Evolutionary conservation across 2,113 vertebrate genomes (phyloP).

Genomic region (Eulacestoma nigropectus): DNA sequence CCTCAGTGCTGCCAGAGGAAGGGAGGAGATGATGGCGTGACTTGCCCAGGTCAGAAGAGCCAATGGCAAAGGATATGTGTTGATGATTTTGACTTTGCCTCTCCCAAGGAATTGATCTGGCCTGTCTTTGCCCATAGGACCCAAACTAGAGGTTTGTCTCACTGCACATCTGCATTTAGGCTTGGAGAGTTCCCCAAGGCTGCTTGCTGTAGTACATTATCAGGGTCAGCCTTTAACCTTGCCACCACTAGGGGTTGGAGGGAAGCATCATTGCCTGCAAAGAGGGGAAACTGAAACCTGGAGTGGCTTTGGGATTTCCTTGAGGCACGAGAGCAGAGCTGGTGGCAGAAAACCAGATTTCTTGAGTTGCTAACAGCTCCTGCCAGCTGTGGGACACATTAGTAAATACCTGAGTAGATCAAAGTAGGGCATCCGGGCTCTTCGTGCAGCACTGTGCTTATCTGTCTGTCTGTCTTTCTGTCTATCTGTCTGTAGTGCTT

Average conservation of each 20-base stretch:
- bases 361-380: not conserved
- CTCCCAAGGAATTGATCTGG: not conserved
- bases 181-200: not conserved
- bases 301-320: not conserved
- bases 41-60: not conserved
- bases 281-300: not conserved
- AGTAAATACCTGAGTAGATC: not conserved
- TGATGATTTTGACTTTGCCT: not conserved
- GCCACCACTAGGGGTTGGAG: not conserved
- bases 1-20: not conserved
- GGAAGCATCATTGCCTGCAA: not conserved
- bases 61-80: not conserved
- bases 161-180: not conserved
- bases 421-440: not conserved
- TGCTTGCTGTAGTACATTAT: not conserved
- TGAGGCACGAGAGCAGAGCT: not conserved
- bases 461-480: not conserved
- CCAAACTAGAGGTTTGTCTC: not conserved
- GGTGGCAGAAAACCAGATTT: slow-evolving; percentile 16
- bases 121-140: not conserved
- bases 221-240: not conserved
- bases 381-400: not conserved
- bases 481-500: not conserved
- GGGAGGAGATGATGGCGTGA: not conserved
- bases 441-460: not conserved